Evolutionary conservation across 37 sponge, comb jelly and placozoan species (phyloP).

Genomic region (Dysidea cf. avara): DNA sequence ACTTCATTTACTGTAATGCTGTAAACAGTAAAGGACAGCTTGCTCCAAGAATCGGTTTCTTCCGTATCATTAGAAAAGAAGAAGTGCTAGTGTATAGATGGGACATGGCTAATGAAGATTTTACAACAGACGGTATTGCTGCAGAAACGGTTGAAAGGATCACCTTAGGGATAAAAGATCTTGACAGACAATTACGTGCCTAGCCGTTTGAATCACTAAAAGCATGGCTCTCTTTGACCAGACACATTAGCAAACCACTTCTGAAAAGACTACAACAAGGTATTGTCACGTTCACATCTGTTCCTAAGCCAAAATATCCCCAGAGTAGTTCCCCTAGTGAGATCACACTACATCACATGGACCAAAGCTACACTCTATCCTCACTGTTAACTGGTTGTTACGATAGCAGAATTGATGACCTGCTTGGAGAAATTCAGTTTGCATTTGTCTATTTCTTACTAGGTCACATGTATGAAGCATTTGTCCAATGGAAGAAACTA

Average conservation of each 20-base stretch:
- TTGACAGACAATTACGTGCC: slow-evolving; percentile 71
- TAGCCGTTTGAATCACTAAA: slow-evolving; percentile 83
- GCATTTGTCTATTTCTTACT: slow-evolving; percentile 89
- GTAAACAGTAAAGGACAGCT: neutral
- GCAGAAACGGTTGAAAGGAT: slow-evolving; percentile 40
- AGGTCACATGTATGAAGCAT: slow-evolving; percentile 95
- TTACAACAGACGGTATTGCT: slow-evolving; percentile 37
- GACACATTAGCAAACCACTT: too few relatives aligned
- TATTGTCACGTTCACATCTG: slow-evolving; percentile 48
- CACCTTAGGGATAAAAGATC: slow-evolving; percentile 40
- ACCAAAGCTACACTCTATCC: slow-evolving; percentile 60
- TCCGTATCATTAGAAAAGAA: slow-evolving; percentile 70
- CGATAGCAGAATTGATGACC: neutral
- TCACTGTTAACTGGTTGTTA: slow-evolving; percentile 28
- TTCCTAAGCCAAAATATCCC: slow-evolving; percentile 66
- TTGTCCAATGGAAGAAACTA: slow-evolving; percentile 95
- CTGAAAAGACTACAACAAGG: too few relatives aligned
- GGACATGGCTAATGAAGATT: slow-evolving; percentile 54
- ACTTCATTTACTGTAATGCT: slow-evolving; percentile 88
- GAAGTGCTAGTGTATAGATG: slow-evolving; percentile 76
- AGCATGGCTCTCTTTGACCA: slow-evolving; percentile 81
- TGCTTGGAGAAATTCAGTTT: slow-evolving; percentile 93
- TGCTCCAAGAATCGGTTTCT: slow-evolving; percentile 92
- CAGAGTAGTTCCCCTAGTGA: slow-evolving; percentile 74
- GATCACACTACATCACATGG: slow-evolving; percentile 76